These are phyloP conservation scores for Hydrozoanthus tunicans DNA, from an alignment of 64 coral and sea anemone genomes.

Conservation along the genomic window DNA sequence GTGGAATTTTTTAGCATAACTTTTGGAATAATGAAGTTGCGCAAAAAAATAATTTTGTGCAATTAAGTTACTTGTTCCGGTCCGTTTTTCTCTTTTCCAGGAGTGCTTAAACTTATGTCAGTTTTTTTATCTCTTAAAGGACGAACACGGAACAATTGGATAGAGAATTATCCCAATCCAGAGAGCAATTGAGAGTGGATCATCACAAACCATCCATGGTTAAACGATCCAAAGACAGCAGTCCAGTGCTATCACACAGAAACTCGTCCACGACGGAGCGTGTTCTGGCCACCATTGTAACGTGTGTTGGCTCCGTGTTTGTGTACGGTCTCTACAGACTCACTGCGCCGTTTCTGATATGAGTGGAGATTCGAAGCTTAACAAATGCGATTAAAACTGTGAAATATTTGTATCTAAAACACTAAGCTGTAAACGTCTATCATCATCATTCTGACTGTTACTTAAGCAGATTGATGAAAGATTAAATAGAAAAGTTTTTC, in stretches of 20 bases:
- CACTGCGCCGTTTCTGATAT: constrained; percentile 13
- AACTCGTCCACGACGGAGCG: neutral
- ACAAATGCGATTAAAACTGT: no score
- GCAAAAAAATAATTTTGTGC: no score
- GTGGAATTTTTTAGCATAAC: neutral
- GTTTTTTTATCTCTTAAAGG: neutral
- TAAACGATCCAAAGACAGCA: neutral
- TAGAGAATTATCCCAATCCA: neutral
- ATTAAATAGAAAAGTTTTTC: no score
- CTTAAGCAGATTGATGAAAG: no score
- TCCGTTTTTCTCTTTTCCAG: no score
- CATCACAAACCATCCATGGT: neutral
- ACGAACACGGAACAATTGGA: neutral
- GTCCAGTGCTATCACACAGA: neutral
- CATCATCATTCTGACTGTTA: no score
- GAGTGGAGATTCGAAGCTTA: no score
- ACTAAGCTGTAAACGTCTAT: no score
- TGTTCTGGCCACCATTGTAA: neutral
- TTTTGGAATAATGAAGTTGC: no score
- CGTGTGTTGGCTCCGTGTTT: constrained; percentile 23
- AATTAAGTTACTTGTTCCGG: neutral
- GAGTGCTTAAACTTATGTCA: neutral
- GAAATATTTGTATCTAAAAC: no score
- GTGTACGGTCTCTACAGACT: constrained; percentile 43
- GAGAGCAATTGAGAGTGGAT: neutral